phyloP scores from a whole-genome alignment of 1,140 invertebrate species.

The Euglossa dilemma region DNA sequence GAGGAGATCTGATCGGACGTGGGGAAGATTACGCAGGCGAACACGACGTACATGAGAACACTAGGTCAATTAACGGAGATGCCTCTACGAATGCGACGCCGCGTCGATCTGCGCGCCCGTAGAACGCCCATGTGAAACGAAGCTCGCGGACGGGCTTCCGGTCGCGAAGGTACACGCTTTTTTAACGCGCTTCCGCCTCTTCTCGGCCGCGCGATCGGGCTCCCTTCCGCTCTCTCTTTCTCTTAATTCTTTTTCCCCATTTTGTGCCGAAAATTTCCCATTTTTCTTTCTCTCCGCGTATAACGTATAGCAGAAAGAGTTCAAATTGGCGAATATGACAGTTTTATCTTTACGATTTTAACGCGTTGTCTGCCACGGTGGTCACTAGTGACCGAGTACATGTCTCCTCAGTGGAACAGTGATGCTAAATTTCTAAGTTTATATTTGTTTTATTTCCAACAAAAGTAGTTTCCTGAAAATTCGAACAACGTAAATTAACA shows the following conservation, averaged over 20 bases:
- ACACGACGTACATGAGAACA: conserved; percentile 45
- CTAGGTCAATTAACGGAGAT: conserved; percentile 80
- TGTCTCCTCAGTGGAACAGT: too few relatives aligned
- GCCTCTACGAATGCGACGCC: conserved; percentile 76
- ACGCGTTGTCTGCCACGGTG: too few relatives aligned
- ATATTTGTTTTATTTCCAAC: too few relatives aligned
- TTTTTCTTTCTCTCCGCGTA: not conserved
- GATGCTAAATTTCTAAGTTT: too few relatives aligned
- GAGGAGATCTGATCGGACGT: not conserved
- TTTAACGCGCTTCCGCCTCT: conserved; percentile 70
- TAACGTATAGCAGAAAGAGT: too few relatives aligned
- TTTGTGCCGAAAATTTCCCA: not conserved
- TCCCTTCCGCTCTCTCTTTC: conserved; percentile 32
- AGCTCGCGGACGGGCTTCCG: conserved; percentile 51
- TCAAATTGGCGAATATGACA: too few relatives aligned
- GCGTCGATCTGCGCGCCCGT: conserved; percentile 66
- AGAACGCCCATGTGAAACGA: conserved; percentile 61
- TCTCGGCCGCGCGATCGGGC: conserved; percentile 54
- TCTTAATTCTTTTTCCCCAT: not conserved
- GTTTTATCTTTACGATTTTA: too few relatives aligned
- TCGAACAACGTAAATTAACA: too few relatives aligned
- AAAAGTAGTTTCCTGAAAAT: too few relatives aligned
- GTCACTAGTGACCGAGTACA: too few relatives aligned
- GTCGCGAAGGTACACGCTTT: conserved; percentile 67
- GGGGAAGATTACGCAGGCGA: not conserved